A percentile compares a stretch with the other conserved stretches of the same genome.
Conservation (phyloP, 2,888 invertebrate species). For the Stenurella melanura region DNA sequence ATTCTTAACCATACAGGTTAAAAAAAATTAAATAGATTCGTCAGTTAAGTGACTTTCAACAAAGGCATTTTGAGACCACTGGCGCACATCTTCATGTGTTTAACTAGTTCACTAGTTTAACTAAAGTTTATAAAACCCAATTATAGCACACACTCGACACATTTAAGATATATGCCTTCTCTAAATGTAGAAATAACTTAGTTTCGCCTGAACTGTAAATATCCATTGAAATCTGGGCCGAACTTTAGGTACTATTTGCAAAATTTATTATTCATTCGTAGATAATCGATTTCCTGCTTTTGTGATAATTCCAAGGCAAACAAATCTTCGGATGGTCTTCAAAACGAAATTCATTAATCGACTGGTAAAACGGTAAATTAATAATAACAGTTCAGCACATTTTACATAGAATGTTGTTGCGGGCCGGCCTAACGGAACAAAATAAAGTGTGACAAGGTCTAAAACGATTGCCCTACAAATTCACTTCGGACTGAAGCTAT, state of each 20-base stretch:
- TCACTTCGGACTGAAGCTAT: slow-evolving; percentile 24
- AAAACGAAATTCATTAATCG: slow-evolving; percentile 26
- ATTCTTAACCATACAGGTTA: too few species aligned
- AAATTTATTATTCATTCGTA: neutral
- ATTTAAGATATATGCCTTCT: too few species aligned
- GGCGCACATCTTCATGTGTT: too few species aligned
- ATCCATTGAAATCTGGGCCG: too few species aligned
- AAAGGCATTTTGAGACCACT: too few species aligned
- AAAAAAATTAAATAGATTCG: too few species aligned
- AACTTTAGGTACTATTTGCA: neutral
- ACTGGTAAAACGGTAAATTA: slow-evolving; percentile 45
- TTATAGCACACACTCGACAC: too few species aligned
- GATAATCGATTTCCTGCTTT: neutral
- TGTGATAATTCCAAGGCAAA: slow-evolving; percentile 22
- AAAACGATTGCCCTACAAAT: slow-evolving; percentile 37
- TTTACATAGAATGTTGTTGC: slow-evolving; percentile 34
- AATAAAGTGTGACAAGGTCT: slow-evolving; percentile 41
- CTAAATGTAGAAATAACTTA: too few species aligned
- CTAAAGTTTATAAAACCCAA: too few species aligned
- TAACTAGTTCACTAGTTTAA: too few species aligned
- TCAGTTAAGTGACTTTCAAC: too few species aligned
- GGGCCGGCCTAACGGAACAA: slow-evolving; percentile 35
- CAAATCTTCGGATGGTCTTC: slow-evolving; percentile 18
- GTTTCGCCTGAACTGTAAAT: too few species aligned
- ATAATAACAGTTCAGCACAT: slow-evolving; percentile 33